Conservation (phyloP, 2,113 vertebrate genomes). For the Columba janthina region DNA sequence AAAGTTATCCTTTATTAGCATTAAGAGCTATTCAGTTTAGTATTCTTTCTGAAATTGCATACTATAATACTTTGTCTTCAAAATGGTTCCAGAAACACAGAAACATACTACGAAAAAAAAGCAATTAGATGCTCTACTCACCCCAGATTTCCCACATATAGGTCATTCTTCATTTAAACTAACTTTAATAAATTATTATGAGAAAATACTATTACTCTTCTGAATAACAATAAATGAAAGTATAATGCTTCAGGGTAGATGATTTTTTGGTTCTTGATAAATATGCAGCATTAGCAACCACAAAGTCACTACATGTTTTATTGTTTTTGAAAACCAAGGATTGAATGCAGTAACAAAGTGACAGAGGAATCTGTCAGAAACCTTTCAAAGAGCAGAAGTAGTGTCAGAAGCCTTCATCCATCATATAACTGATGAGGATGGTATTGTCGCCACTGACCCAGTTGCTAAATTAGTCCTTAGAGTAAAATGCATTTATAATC, state of each 20-base stretch:
- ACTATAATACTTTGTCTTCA: neutral
- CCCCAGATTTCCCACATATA: neutral
- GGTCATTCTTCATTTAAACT: constrained; percentile 1
- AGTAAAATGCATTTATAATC: constrained; percentile 39
- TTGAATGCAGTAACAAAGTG: neutral
- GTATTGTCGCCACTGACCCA: constrained; percentile 15
- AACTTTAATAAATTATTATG: constrained; percentile 28
- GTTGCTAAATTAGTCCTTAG: constrained; percentile 25
- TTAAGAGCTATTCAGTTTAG: neutral
- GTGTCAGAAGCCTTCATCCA: constrained; percentile 14
- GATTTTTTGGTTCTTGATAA: constrained; percentile 11
- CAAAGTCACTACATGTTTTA: constrained; percentile 27
- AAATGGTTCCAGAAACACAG: neutral
- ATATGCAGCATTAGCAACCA: constrained; percentile 4
- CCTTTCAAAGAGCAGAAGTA: neutral
- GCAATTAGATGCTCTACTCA: neutral
- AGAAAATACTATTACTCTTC: constrained; percentile 9
- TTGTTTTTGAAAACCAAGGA: constrained; percentile 47
- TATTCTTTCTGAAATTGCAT: neutral
- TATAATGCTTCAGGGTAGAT: neutral
- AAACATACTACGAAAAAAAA: neutral
- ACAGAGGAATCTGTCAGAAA: constrained; percentile 23
- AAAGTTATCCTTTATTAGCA: neutral
- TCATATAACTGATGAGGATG: neutral
- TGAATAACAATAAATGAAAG: constrained; percentile 47